phyloP scores from a whole-genome alignment of 1,140 invertebrate genomes.

The Amyelois transitella region DNA sequence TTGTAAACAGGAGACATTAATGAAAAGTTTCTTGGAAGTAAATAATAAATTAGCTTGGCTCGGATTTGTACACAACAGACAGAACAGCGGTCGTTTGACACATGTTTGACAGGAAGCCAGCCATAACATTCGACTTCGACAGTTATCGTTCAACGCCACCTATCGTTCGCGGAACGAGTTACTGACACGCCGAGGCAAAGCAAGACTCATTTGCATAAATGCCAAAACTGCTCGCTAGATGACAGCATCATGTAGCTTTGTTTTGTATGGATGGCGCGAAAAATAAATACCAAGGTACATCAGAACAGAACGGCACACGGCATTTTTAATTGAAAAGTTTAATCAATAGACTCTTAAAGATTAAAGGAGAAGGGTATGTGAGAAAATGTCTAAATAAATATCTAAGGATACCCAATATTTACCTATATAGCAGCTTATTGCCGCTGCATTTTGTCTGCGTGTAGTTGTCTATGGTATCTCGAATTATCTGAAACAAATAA shows the following conservation, averaged over 20 bases:
- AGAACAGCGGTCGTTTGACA: conserved; percentile 51
- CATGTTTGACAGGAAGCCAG: conserved; percentile 33
- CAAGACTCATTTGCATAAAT: conserved; percentile 32
- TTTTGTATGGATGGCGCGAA: conserved; percentile 24
- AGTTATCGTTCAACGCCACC: conserved; percentile 38
- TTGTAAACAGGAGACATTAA: conserved; percentile 42
- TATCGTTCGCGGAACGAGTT: conserved; percentile 18
- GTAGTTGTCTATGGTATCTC: conserved; percentile 15
- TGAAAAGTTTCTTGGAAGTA: conserved; percentile 63
- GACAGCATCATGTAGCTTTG: conserved; percentile 20
- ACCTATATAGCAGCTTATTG: conserved; percentile 64
- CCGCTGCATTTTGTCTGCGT: conserved; percentile 50
- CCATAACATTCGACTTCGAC: conserved; percentile 21
- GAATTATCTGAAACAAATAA: conserved; percentile 48
- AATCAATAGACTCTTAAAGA: too few species aligned
- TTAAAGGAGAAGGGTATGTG: too few species aligned
- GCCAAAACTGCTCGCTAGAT: conserved; percentile 32
- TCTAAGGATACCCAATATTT: not conserved
- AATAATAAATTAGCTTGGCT: conserved; percentile 71
- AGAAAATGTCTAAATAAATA: not conserved
- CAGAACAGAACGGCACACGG: too few species aligned
- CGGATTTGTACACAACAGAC: conserved; percentile 64
- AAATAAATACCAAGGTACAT: too few species aligned
- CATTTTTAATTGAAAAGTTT: too few species aligned
- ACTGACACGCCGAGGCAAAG: conserved; percentile 9